Evolutionary conservation across 1,140 invertebrate genomes (phyloP), one percentile per base, ranked within the genome.

Genomic region (Arion vulgaris): DNA sequence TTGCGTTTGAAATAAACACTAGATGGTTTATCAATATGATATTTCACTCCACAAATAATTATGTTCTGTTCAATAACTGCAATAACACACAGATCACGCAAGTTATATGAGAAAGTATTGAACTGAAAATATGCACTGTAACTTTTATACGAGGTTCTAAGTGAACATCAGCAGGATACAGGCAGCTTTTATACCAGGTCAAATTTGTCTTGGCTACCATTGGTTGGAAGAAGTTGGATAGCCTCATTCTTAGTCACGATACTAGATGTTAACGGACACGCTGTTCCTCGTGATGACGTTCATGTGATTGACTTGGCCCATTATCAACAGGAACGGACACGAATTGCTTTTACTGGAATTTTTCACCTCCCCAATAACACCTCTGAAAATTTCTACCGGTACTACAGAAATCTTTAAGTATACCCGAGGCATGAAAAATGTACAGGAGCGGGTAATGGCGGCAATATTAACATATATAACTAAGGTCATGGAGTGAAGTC

Each of bases 101-200:
- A 23, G 4, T 9, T 2, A 11, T 57, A n/a, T 23, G 23, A 2
- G 53, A 4, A 57, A n/a, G 17, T n/a, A 57, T 45, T 45, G 53
- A 2, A 23, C 53, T 57, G 15, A 15, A 57, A 57, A 57, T 23
- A 23, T 57, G 41, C 15, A 5, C 41, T 7, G 41, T 45, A 7
- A 45, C 41, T 45, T 15, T 15, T 5, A 2, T 57, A 9, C 4
- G 53, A 9, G 4, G 23, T 15, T 57, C 4, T 57, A 23, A 1
- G 5, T n/a, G 23, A 19, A 1, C 53, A 9, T 57, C 19, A 23
- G 19, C 2, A 11, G 23, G 1, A 19, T 23, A 19, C 53, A n/a
- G 23, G 53, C 23, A 2, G 53, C 9, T n/a, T 75, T 75, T 75
- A 75, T 75, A 75, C 73, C 28, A 19, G 38, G 73, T 49, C 73